These are phyloP conservation scores for Nematostella vectensis DNA, from an alignment of 92 coral and sea anemone genomes.

Conservation along the genomic window DNA sequence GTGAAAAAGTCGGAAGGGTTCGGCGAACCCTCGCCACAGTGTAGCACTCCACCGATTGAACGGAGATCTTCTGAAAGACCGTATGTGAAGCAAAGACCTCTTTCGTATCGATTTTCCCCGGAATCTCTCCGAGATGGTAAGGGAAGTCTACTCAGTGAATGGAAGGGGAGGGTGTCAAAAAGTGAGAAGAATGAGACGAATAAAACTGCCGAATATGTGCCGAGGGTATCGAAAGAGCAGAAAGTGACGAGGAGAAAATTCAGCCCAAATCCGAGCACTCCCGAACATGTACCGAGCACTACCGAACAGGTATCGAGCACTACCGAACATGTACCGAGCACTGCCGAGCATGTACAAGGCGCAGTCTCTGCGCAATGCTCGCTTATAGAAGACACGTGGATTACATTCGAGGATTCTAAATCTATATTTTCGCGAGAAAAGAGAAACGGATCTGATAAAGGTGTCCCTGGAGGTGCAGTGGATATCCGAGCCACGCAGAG, in stretches of 20 bases:
- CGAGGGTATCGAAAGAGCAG: background rate
- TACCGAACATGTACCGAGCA: background rate
- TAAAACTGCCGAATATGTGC: background rate
- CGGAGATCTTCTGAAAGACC: background rate
- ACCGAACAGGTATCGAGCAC: background rate
- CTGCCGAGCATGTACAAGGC: background rate
- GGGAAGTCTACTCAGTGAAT: conserved; percentile 18
- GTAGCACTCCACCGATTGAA: background rate
- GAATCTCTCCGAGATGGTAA: background rate
- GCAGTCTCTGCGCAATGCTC: too few relatives aligned
- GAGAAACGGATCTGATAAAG: background rate
- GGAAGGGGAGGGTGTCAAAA: conserved; percentile 11
- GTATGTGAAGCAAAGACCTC: too few relatives aligned
- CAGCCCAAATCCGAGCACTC: background rate
- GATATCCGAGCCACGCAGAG: background rate
- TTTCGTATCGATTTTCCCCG: background rate
- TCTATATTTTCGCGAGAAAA: too few relatives aligned
- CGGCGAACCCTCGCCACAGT: background rate
- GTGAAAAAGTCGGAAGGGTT: too few relatives aligned
- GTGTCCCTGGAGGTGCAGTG: background rate
- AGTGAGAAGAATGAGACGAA: too few relatives aligned
- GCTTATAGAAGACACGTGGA: background rate
- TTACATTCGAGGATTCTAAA: too few relatives aligned
- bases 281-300: background rate
- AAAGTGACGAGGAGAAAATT: background rate